phyloP scores from a whole-genome alignment of 2,888 invertebrate genomes.

The Fragum whitleyi region DNA sequence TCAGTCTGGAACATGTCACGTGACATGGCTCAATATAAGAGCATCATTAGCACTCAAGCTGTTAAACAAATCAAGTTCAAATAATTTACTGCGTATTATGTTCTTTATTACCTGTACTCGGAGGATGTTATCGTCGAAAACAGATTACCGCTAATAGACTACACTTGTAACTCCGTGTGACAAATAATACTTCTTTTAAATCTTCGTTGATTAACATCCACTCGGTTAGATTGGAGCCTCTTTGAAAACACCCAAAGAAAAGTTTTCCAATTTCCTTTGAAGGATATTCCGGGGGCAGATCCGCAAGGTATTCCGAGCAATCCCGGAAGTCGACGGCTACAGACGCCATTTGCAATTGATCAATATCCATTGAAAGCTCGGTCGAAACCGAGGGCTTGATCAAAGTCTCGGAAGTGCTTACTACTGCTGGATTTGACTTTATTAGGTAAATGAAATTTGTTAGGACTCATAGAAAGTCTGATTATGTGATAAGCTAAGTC shows the following conservation, averaged over 20 bases:
- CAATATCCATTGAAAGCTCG: constrained; percentile 64
- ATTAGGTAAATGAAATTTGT: constrained; percentile 47
- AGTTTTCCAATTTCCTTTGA: constrained; percentile 65
- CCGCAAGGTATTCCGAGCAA: constrained; percentile 54
- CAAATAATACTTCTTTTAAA: constrained; percentile 64
- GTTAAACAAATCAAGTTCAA: constrained; percentile 62
- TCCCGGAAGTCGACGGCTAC: constrained; percentile 61
- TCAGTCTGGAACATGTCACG: constrained; percentile 13
- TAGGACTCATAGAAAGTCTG: constrained; percentile 22
- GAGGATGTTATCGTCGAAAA: constrained; percentile 33
- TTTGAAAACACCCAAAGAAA: constrained; percentile 59
- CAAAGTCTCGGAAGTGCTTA: constrained; percentile 70
- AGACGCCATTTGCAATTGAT: constrained; percentile 65
- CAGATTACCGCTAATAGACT: constrained; percentile 51
- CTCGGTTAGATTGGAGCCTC: constrained; percentile 54
- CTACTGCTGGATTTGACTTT: constrained; percentile 60
- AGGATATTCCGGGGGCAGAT: constrained; percentile 54
- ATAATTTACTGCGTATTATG: constrained; percentile 59
- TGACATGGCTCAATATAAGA: constrained; percentile 26
- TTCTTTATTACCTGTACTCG: constrained; percentile 49
- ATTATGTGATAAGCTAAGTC: constrained; percentile 37
- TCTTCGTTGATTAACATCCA: constrained; percentile 51
- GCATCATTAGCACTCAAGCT: constrained; percentile 56
- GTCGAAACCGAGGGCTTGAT: constrained; percentile 51
- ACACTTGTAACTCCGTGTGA: constrained; percentile 63